phyloP scores from a whole-genome alignment of 2,113 vertebrate species.

The Lanius collurio region DNA sequence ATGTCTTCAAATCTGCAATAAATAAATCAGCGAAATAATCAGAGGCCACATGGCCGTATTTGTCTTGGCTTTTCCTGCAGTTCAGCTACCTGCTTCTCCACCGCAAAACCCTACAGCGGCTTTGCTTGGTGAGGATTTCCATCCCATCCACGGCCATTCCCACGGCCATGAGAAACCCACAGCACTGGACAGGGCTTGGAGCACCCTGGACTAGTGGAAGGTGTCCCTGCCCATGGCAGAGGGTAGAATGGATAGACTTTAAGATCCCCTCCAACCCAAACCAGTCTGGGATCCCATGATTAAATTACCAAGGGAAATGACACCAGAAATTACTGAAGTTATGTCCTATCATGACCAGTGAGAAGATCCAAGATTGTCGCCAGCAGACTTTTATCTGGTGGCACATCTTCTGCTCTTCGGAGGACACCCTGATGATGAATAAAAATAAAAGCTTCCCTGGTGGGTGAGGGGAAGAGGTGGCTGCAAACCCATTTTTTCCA shows the following conservation, averaged over 20 bases:
- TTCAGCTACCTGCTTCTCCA: neutral
- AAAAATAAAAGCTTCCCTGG: neutral
- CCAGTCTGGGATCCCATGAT: neutral
- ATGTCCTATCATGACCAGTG: accelerated
- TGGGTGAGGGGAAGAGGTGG: neutral
- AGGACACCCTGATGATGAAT: neutral
- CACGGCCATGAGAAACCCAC: too few relatives aligned
- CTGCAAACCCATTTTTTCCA: neutral
- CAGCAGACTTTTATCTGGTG: neutral
- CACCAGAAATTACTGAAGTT: neutral
- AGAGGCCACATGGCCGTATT: too few relatives aligned
- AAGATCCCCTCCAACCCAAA: neutral
- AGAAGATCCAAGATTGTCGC: neutral
- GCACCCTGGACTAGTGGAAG: too few relatives aligned
- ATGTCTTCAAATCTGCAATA: neutral
- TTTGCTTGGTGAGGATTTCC: neutral
- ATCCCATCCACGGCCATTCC: neutral
- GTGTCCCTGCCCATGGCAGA: neutral
- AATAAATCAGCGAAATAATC: neutral
- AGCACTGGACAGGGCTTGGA: too few relatives aligned
- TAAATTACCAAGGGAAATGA: neutral
- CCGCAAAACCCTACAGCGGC: neutral
- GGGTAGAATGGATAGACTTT: accelerated
- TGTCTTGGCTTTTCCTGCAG: neutral
- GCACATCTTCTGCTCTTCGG: neutral